Evolutionary conservation across 2,113 vertebrate species (phyloP).

Genomic region (Cryptomyrus ogoouensis): DNA sequence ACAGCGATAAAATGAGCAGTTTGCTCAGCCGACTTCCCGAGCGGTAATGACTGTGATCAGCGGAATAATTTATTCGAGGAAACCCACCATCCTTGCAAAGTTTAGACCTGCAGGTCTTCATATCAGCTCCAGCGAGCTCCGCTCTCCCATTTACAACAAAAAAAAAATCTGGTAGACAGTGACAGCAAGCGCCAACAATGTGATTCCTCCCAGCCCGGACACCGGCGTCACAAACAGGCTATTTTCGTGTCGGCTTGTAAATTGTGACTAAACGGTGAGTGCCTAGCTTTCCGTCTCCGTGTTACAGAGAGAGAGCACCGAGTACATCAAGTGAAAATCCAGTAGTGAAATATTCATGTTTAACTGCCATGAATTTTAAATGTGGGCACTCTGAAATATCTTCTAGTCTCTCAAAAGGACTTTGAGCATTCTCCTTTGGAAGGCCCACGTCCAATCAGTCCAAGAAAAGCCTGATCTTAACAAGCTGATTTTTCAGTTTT

Average conservation of each 20-base stretch:
- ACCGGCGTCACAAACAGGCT: not conserved
- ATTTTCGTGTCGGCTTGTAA: not conserved
- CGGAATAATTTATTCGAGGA: not conserved
- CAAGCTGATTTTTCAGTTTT: not conserved
- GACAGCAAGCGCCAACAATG: not conserved
- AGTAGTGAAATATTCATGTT: conserved; percentile 20
- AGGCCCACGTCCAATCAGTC: not conserved
- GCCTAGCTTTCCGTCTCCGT: not conserved
- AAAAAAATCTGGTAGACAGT: not conserved
- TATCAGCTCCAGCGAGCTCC: not conserved
- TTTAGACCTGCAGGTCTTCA: not conserved
- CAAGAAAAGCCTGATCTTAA: not conserved
- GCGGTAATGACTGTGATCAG: not conserved
- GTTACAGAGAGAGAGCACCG: not conserved
- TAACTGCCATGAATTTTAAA: conserved; percentile 13
- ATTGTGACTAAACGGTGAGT: not conserved
- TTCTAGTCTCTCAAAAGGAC: not conserved
- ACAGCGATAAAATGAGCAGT: not conserved
- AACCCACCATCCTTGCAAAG: not conserved
- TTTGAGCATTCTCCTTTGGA: not conserved
- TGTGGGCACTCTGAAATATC: not conserved
- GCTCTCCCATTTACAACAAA: not conserved
- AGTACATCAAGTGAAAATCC: not conserved
- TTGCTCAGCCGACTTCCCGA: not conserved
- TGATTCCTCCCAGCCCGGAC: not conserved